Evolutionary conservation across 1,140 invertebrate species (phyloP), one percentile per base, ranked within the genome.

Genomic region (Teleogryllus occipitalis): DNA sequence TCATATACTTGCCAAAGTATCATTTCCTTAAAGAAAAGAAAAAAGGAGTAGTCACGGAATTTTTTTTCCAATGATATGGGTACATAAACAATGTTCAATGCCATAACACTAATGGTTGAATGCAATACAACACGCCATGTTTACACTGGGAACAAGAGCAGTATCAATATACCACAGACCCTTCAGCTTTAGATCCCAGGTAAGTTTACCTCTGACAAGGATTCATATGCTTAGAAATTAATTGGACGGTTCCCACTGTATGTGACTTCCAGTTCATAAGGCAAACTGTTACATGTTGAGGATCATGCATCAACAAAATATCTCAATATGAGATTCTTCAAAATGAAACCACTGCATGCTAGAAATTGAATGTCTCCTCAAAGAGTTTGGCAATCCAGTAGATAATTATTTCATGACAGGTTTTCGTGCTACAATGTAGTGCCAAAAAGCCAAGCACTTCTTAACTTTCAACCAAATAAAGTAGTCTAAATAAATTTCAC

Each of bases 221-320:
- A 73, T n/a, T 73, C 22, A 22, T 18, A 47, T 73, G 27, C 14
- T 65, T 78, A 79, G 78, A 79, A 74, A 74, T 79, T 54, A 79
- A 79, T 73, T 79, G 78, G 78, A 79, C 78, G 78, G 78, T 79
- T 79, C 78, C 78, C 78, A 79, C 73, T 79, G 73, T 48, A 79
- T 75, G 74, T 79, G 10, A 27, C 78, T 79, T 79, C 65, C 78
- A 79, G 78, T 79, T 79, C 73, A 79, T 79, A 80, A 80, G 79
- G 79, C 79, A 80, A 80, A 80, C 79, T 77, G 79, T 76, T 76
- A 48, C 54, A 80, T 77, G 75, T 76, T 47, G 75, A 76, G 46
- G 65, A 27, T 78, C 48, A 65, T 79, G 46, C 75, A 75, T 80
- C 73, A 80, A 47, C 76, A 80, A 80, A 75, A 76, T 65, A 76